Evolutionary conservation across 2,888 invertebrate genomes (phyloP).

Genomic region (Xestobium rufovillosum): DNA sequence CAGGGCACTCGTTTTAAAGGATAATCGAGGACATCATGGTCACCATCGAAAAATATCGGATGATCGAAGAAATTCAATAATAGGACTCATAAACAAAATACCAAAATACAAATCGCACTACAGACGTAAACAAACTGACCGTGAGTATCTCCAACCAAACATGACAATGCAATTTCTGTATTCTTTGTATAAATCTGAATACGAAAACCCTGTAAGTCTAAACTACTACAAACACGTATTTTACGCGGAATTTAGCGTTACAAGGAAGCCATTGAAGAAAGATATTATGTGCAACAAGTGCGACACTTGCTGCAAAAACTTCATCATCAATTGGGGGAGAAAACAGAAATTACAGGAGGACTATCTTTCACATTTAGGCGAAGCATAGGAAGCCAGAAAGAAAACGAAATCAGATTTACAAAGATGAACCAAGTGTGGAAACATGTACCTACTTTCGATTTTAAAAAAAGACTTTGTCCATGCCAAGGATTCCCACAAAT

Average conservation of each 20-base stretch:
- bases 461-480: no score
- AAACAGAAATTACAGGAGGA: conserved; percentile 1
- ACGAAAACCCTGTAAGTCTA: conserved; percentile 6
- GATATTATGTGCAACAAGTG: conserved; percentile 12
- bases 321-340: not conserved
- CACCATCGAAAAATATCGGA: conserved; percentile 13
- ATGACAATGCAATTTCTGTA: conserved; percentile 18
- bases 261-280: conserved; percentile 7
- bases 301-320: conserved; percentile 6
- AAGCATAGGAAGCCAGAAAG: conserved; percentile 11
- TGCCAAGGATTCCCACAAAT: no score
- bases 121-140: conserved; percentile 10
- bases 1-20: conserved; percentile 9
- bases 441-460: no score
- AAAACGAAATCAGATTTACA: conserved; percentile 8
- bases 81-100: conserved; percentile 13
- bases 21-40: conserved; percentile 16
- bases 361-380: conserved; percentile 6
- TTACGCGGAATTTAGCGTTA: conserved; percentile 10
- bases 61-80: conserved; percentile 9
- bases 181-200: conserved; percentile 12
- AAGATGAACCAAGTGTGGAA: no score
- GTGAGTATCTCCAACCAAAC: conserved; percentile 14
- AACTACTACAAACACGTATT: conserved; percentile 5
- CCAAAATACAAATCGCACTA: conserved; percentile 20